These are phyloP conservation scores for Dasysyrphus tricinctus DNA, from an alignment of 2,888 invertebrate genomes.

Conservation along the genomic window DNA sequence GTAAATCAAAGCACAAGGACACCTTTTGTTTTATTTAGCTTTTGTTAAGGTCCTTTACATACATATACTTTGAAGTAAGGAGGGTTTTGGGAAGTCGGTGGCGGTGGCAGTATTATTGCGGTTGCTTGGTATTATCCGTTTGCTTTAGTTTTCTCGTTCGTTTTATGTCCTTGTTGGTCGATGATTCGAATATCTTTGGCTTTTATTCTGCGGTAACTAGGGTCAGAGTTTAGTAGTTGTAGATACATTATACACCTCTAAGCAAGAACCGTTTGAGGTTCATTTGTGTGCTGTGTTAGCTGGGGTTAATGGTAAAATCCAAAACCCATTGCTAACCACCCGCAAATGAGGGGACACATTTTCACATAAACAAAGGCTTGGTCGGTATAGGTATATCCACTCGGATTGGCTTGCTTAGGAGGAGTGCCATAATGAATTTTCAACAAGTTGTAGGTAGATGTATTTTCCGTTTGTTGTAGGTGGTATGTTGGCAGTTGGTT, in stretches of 20 bases:
- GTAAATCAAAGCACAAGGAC: conserved; percentile 64
- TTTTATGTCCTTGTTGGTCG: conserved; percentile 60
- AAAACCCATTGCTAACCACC: conserved; percentile 30
- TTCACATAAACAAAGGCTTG: conserved; percentile 67
- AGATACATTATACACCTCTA: conserved; percentile 17
- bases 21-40: conserved; percentile 54
- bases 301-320: conserved; percentile 43
- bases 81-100: not conserved
- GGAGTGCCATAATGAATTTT: conserved; percentile 74
- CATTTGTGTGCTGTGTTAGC: conserved; percentile 68
- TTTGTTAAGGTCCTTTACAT: conserved; percentile 43
- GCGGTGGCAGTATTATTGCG: not conserved
- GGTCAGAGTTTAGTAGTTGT: conserved; percentile 53
- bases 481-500: conserved; percentile 5
- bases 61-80: not conserved
- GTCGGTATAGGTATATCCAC: not conserved
- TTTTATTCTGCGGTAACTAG: conserved; percentile 62
- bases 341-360: conserved; percentile 61
- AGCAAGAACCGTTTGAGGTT: conserved; percentile 59
- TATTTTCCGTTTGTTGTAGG: conserved; percentile 23
- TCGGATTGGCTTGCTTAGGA: conserved; percentile 43
- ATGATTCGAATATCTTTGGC: conserved; percentile 70
- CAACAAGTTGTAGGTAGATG: conserved; percentile 64
- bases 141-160: conserved; percentile 43
- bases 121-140: conserved; percentile 43